These are phyloP conservation scores for Agrypnia vestita DNA, from an alignment of 1,140 invertebrate species.

Conservation along the genomic window DNA sequence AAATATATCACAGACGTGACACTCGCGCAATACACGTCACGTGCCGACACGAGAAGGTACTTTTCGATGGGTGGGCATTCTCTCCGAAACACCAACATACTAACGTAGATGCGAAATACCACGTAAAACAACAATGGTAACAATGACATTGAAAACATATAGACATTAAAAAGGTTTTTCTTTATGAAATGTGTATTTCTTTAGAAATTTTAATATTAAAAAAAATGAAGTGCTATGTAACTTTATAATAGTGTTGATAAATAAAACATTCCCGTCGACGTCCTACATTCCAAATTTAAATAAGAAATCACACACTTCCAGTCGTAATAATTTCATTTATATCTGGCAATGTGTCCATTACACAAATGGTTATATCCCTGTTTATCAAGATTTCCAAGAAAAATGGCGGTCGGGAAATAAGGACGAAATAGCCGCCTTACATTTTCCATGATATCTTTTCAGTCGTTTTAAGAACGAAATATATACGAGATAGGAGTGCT, in stretches of 20 bases:
- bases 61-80: too few species aligned
- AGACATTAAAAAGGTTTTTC: too few species aligned
- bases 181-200: neutral
- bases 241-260: too few species aligned
- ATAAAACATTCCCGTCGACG: too few species aligned
- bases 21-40: too few species aligned
- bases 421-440: conserved; percentile 1
- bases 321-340: neutral
- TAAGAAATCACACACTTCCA: neutral
- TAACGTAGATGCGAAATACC: too few species aligned
- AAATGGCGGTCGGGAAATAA: conserved; percentile 4
- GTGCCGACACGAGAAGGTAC: too few species aligned
- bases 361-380: conserved; percentile 11
- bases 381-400: conserved; percentile 22
- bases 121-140: too few species aligned
- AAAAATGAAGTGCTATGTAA: neutral
- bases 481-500: neutral
- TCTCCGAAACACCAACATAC: too few species aligned
- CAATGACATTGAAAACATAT: too few species aligned
- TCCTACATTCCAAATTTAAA: neutral
- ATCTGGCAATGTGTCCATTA: conserved; percentile 33
- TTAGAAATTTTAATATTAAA: neutral
- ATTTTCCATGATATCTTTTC: neutral
- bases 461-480: neutral
- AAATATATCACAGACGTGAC: too few species aligned